Evolutionary conservation across 2,797 vertebrate species (phyloP).

Genomic region (Acropternis orthonyx): DNA sequence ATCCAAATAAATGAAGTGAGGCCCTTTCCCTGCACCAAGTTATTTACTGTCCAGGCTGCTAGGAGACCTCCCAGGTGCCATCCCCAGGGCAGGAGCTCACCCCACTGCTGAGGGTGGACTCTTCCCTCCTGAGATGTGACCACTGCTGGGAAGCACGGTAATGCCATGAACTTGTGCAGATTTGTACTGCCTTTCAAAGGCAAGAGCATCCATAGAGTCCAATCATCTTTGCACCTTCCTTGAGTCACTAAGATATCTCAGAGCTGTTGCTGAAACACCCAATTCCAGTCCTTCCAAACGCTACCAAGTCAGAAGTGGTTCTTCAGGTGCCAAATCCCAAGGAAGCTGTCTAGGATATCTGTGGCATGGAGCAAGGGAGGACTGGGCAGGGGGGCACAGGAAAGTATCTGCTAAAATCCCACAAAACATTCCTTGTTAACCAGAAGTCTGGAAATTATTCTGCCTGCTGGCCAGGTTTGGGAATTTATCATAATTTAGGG

Average conservation of each 20-base stretch:
- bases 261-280: not conserved
- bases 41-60: not conserved
- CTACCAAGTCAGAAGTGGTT: not conserved
- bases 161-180: not conserved
- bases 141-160: not conserved
- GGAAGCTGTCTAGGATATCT: not conserved
- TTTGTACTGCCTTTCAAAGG: not conserved
- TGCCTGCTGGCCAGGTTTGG: conserved; percentile 75
- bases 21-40: not conserved
- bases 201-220: not conserved
- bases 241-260: not conserved
- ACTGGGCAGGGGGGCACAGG: not conserved
- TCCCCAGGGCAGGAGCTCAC: not conserved
- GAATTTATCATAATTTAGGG: conserved; percentile 44
- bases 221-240: not conserved
- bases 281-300: not conserved
- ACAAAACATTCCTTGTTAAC: conserved; percentile 70
- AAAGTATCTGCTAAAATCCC: not conserved
- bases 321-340: conserved; percentile 42
- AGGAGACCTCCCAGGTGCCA: not conserved
- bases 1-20: not conserved
- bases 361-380: not conserved
- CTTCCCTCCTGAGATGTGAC: not conserved
- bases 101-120: not conserved
- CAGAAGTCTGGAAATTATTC: conserved; percentile 40